Evolutionary conservation across 2,113 vertebrate species (phyloP).

Genomic region (Macroglossus sobrinus): DNA sequence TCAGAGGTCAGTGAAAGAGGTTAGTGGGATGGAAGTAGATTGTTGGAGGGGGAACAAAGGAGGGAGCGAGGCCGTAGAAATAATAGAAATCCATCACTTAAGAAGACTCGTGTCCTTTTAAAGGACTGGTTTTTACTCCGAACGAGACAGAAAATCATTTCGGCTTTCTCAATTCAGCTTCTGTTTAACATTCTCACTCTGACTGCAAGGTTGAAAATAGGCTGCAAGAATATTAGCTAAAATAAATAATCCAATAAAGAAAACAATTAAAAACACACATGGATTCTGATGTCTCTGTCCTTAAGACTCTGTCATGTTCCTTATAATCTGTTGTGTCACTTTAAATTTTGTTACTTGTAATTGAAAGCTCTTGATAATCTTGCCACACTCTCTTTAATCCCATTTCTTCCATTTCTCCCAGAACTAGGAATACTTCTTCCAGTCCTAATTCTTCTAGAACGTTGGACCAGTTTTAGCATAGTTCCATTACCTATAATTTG

Average conservation of each 20-base stretch:
- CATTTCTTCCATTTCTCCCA: background rate
- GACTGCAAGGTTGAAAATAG: background rate
- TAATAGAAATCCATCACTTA: background rate
- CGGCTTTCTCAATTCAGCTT: background rate
- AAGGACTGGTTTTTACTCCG: background rate
- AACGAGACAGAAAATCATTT: background rate
- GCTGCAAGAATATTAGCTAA: background rate
- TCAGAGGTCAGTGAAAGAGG: background rate
- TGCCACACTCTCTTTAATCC: background rate
- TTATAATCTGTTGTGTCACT: background rate
- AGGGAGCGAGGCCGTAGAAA: background rate
- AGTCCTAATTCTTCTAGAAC: background rate
- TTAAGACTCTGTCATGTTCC: background rate
- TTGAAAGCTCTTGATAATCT: background rate
- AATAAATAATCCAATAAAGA: background rate
- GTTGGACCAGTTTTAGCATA: background rate
- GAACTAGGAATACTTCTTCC: background rate
- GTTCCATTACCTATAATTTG: background rate
- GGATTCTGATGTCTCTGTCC: background rate
- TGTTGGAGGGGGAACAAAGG: background rate
- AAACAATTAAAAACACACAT: background rate
- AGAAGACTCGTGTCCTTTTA: background rate
- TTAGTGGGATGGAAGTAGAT: background rate
- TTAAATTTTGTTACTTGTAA: background rate
- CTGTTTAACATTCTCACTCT: background rate